Conservation (phyloP, 2,797 vertebrate genomes). For the Buphagus erythrorhynchus region DNA sequence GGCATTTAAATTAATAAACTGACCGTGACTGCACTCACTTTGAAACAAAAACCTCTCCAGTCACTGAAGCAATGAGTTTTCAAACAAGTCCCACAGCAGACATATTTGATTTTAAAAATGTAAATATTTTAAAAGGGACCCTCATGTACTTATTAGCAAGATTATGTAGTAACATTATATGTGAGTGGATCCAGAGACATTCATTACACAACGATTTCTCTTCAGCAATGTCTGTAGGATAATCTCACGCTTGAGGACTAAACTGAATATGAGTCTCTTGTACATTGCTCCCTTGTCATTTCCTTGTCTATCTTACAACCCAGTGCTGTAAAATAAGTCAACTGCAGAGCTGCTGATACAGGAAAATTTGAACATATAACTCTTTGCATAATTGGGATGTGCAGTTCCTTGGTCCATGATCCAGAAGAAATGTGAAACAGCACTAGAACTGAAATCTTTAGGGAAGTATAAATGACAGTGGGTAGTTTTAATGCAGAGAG, state of each 20-base stretch:
- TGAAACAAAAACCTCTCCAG: background rate
- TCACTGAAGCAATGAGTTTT: background rate
- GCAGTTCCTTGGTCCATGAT: background rate
- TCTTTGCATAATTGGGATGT: background rate
- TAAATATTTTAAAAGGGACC: constrained; percentile 4
- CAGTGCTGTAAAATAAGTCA: background rate
- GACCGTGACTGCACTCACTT: background rate
- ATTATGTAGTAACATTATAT: background rate
- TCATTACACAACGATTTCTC: background rate
- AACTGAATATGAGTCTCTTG: background rate
- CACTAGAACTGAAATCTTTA: background rate
- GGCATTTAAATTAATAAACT: background rate
- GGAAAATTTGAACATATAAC: background rate
- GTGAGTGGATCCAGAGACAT: background rate
- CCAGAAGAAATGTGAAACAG: background rate
- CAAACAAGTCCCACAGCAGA: background rate
- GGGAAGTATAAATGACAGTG: background rate
- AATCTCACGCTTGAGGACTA: background rate
- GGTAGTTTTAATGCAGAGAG: background rate
- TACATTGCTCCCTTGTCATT: background rate
- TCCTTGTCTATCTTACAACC: constrained; percentile 3
- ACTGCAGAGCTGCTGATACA: background rate
- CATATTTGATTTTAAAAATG: background rate
- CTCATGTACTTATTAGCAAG: background rate
- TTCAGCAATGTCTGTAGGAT: background rate